Evolutionary conservation across 2,113 vertebrate genomes (phyloP).

Genomic region (Perccottus glenii): DNA sequence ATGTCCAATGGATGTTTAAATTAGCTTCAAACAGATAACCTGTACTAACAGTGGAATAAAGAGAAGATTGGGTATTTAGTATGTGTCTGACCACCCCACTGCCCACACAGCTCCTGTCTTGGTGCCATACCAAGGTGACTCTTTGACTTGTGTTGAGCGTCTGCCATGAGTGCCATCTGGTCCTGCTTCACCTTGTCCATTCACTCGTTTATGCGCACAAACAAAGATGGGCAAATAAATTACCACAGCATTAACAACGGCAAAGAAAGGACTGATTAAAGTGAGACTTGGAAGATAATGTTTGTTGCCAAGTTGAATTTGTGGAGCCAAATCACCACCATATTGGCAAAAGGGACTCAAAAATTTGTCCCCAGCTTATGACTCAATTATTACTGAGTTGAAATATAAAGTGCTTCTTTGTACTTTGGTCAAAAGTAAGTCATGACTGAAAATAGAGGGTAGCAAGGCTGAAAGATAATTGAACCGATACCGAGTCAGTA

Average conservation of each 20-base stretch:
- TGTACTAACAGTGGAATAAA: conserved; percentile 2
- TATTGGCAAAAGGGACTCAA: too few relatives aligned
- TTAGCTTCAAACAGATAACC: background rate
- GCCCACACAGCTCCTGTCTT: conserved; percentile 22
- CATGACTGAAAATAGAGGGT: too few relatives aligned
- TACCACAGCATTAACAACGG: background rate
- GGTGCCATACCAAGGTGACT: conserved; percentile 49
- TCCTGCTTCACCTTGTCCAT: conserved; percentile 26
- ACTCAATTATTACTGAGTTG: too few relatives aligned
- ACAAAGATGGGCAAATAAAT: background rate
- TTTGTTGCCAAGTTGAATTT: too few relatives aligned
- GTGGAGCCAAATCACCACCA: too few relatives aligned
- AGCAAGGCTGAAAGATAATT: too few relatives aligned
- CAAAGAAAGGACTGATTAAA: background rate
- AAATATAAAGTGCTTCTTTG: too few relatives aligned
- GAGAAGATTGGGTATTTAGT: conserved; percentile 14
- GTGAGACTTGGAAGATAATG: too few relatives aligned
- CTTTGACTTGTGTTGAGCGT: conserved; percentile 30
- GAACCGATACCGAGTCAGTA: too few relatives aligned
- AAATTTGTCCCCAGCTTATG: too few relatives aligned
- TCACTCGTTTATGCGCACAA: conserved; percentile 17
- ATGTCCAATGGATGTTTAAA: too few relatives aligned
- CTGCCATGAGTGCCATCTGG: conserved; percentile 51
- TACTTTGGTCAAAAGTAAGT: too few relatives aligned
- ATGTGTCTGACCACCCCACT: conserved; percentile 13